Conservation (phyloP, 2,888 invertebrate species). For the Andrena chrysosceles region DNA sequence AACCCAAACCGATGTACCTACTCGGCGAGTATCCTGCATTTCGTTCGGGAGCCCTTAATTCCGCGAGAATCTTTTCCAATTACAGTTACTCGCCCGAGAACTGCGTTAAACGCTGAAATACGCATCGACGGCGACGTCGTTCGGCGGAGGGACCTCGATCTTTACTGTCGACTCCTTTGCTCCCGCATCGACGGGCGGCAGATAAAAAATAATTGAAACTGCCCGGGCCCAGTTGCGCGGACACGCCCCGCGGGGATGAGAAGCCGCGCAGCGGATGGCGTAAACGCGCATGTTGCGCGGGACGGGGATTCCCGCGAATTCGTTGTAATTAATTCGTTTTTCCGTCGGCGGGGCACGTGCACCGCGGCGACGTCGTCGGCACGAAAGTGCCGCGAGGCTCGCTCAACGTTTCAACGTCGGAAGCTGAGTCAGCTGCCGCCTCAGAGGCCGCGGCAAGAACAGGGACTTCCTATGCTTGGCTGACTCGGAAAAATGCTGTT, state of each 20-base stretch:
- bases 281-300: neutral
- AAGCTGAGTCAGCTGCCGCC: conserved; percentile 38
- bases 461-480: conserved; percentile 49
- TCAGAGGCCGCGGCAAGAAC: conserved; percentile 20
- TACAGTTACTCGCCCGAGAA: conserved; percentile 34
- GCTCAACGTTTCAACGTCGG: conserved; percentile 42
- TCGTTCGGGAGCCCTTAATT: conserved; percentile 17
- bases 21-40: neutral
- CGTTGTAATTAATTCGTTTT: conserved; percentile 65
- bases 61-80: conserved; percentile 49
- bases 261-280: neutral
- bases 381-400: conserved; percentile 56
- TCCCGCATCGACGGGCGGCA: conserved; percentile 3
- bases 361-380: conserved; percentile 27
- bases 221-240: conserved; percentile 22
- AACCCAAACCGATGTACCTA: neutral
- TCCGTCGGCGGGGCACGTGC: conserved; percentile 42
- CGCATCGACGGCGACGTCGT: conserved; percentile 31
- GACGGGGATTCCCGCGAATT: conserved; percentile 35
- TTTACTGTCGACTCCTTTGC: conserved; percentile 34
- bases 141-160: conserved; percentile 1
- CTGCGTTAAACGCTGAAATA: conserved; percentile 51
- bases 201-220: conserved; percentile 56
- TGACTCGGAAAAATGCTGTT: conserved; percentile 51
- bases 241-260: conserved; percentile 43